phyloP scores from a whole-genome alignment of 64 coral and sea anemone genomes.

The Montipora foliosa region DNA sequence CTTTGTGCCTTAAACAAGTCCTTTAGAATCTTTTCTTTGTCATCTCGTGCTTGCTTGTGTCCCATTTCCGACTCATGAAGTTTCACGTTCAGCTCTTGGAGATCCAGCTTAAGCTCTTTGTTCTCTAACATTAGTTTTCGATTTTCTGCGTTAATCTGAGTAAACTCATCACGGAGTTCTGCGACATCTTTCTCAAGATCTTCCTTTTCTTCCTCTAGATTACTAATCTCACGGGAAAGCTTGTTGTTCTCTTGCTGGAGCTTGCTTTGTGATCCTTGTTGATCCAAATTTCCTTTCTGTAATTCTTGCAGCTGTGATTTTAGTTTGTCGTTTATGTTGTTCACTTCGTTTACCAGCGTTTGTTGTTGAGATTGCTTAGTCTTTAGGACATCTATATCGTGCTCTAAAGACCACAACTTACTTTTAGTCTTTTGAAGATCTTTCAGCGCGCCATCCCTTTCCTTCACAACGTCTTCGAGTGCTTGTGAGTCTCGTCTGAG shows the following conservation, averaged over 20 bases:
- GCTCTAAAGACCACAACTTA: slow-evolving; percentile 83
- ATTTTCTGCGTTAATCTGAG: slow-evolving; percentile 61
- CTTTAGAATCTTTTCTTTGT: slow-evolving; percentile 70
- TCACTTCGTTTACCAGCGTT: slow-evolving; percentile 66
- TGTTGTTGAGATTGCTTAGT: slow-evolving; percentile 69
- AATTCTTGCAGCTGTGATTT: slow-evolving; percentile 76
- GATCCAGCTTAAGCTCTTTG: slow-evolving; percentile 75
- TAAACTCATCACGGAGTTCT: slow-evolving; percentile 75
- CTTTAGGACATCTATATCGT: slow-evolving; percentile 72
- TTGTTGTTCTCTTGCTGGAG: slow-evolving; percentile 65
- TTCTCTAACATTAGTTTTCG: slow-evolving; percentile 73
- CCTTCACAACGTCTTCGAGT: slow-evolving; percentile 48
- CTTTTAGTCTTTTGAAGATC: slow-evolving; percentile 74
- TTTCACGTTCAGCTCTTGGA: slow-evolving; percentile 73
- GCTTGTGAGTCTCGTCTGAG: slow-evolving; percentile 61
- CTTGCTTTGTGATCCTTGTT: slow-evolving; percentile 71
- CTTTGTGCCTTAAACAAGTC: slow-evolving; percentile 67
- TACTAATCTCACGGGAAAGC: slow-evolving; percentile 41
- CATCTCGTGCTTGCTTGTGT: slow-evolving; percentile 77
- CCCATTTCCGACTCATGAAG: slow-evolving; percentile 68
- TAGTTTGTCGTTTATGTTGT: slow-evolving; percentile 91
- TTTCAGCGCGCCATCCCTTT: slow-evolving; percentile 49
- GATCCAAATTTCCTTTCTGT: slow-evolving; percentile 81
- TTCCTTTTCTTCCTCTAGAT: slow-evolving; percentile 74
- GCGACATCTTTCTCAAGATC: slow-evolving; percentile 70